Evolutionary conservation across 2,888 invertebrate species (phyloP), one percentile per base, ranked within the genome.

Genomic region (Rugalucina vietnamica): DNA sequence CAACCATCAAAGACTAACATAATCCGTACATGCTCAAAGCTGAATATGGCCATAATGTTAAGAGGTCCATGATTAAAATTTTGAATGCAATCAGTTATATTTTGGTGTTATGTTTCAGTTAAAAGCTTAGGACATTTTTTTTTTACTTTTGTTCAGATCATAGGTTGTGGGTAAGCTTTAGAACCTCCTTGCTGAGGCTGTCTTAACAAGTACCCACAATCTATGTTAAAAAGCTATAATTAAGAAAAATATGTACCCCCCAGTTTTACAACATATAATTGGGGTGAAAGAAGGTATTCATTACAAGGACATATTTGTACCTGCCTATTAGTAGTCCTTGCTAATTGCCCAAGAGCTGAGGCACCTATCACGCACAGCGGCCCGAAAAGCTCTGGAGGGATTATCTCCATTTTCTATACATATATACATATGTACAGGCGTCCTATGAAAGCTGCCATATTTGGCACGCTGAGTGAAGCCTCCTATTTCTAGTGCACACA

Each of bases 361-460:
- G 43, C 43, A 43, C 43, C 43, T 43, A 43, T 43, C 43, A 12
- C 43, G 18, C 18, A 18, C 43, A 43, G 8, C 43, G 43, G 43
- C 43, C 43, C 43, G 18, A 32, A 29, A 18, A 60, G 60, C 60
- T 60, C 60, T 60, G 34, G 21, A 65, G 32, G 5, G 54, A 34
- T 65, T 65, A 65, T 34, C 65, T 65, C 65, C 65, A 32, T 29
- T 73, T 36, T 12, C 65, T 39, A 37, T 71, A 78, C 72, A 71
- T 71, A 78, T 78, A 21, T 71, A 78, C 71, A 78, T 54, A 54
- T 65, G 65, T 65, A 65, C 65, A 34, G 65, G 43, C 18, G n/a
- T 43, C 43, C 18, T 18, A 65, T 37, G 65, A 43, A 76, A 65
- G 76, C 60, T 76, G 76, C 76, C 76, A 39, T 37, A 54, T 37